Evolutionary conservation across 2,888 invertebrate genomes (phyloP).

Genomic region (Meiosimyza decipiens): DNA sequence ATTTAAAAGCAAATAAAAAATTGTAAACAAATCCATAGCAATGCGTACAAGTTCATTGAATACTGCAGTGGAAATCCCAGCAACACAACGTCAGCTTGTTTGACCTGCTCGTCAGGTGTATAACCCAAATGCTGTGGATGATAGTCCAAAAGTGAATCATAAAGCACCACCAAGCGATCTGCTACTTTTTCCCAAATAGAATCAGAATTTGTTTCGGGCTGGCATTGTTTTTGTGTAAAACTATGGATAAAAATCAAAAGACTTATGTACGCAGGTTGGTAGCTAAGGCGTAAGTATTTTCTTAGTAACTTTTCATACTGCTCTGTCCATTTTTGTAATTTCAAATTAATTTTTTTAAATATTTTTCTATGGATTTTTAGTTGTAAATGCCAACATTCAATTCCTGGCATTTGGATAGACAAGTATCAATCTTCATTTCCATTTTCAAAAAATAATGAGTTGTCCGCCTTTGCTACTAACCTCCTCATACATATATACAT

Average conservation of each 20-base stretch:
- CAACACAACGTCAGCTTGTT: slow-evolving; percentile 73
- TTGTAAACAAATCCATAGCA: not conserved
- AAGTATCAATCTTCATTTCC: no score
- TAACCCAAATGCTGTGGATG: slow-evolving; percentile 72
- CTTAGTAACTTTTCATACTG: no score
- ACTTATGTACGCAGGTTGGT: not conserved
- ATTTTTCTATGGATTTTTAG: no score
- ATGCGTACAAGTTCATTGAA: slow-evolving; percentile 68
- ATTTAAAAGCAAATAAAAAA: not conserved
- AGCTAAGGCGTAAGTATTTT: no score
- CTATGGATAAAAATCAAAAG: not conserved
- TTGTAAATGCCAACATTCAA: no score
- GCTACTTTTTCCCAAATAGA: slow-evolving; percentile 66
- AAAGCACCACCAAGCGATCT: slow-evolving; percentile 69
- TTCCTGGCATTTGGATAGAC: no score
- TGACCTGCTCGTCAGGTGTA: slow-evolving; percentile 67
- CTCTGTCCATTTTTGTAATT: no score
- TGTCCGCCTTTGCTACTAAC: not conserved
- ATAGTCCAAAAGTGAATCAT: slow-evolving; percentile 69
- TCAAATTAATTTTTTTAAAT: no score
- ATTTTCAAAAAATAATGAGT: not conserved
- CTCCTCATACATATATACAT: not conserved
- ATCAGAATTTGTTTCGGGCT: not conserved
- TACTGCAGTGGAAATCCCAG: slow-evolving; percentile 72
- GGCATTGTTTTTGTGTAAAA: not conserved